A percentile compares a stretch with the other conserved stretches of the same genome.
These are phyloP conservation scores for Peucedramus taeniatus DNA, from an alignment of 2,113 vertebrate species.

Conservation along the genomic window DNA sequence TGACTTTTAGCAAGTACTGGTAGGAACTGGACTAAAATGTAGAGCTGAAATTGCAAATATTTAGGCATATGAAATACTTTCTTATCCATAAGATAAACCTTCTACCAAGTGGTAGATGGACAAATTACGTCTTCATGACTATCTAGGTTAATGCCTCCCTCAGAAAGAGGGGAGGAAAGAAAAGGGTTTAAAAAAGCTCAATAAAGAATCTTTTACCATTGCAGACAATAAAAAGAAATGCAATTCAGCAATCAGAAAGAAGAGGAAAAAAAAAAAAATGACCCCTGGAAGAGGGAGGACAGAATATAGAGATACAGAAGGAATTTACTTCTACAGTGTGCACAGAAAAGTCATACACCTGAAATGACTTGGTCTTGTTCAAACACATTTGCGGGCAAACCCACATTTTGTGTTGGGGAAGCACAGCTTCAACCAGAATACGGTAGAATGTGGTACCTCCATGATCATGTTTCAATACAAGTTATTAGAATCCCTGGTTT, in stretches of 20 bases:
- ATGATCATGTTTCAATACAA: not conserved
- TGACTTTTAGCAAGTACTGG: not conserved
- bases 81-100: not conserved
- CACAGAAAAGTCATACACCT: not conserved
- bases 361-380: not conserved
- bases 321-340: not conserved
- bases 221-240: not conserved
- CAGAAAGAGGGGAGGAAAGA: not conserved
- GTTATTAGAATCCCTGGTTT: not conserved
- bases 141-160: not conserved
- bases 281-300: not conserved
- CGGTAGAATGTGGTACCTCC: not conserved
- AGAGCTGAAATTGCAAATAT: not conserved
- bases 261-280: not conserved
- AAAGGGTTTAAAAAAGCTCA: not conserved
- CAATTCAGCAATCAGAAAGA: not conserved
- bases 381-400: not conserved
- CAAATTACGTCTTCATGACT: not conserved
- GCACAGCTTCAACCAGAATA: not conserved
- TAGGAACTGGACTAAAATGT: not conserved
- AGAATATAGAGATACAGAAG: not conserved
- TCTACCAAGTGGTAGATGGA: not conserved
- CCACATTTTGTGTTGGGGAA: not conserved
- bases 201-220: not conserved
- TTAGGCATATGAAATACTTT: not conserved